Evolutionary conservation across 2,888 invertebrate genomes (phyloP).

Genomic region (Epicampocera succincta): DNA sequence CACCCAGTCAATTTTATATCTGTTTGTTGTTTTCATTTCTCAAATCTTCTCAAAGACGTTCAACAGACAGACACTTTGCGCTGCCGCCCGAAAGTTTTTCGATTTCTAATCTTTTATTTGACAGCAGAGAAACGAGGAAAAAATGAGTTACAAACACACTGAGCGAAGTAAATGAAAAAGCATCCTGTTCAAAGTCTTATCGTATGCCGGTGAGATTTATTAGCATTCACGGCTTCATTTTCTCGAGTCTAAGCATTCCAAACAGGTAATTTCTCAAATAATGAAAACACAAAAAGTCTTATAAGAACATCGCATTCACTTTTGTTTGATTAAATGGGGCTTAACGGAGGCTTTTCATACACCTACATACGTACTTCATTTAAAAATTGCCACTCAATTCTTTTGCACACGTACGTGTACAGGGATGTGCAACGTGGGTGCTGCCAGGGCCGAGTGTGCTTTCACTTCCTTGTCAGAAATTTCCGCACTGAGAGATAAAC

Average conservation of each 20-base stretch:
- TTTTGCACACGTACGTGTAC: slow-evolving; percentile 3
- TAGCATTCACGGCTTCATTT: slow-evolving; percentile 77
- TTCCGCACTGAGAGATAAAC: not conserved
- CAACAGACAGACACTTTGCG: slow-evolving; percentile 45
- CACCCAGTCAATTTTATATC: slow-evolving; percentile 51
- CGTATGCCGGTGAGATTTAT: slow-evolving; percentile 74
- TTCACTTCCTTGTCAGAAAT: not conserved
- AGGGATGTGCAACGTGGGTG: slow-evolving; percentile 21
- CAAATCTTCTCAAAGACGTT: slow-evolving; percentile 39
- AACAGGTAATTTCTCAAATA: slow-evolving; percentile 76
- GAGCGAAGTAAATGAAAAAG: slow-evolving; percentile 2
- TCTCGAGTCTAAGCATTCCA: slow-evolving; percentile 72
- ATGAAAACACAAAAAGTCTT: slow-evolving; percentile 4
- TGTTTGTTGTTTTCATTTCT: not conserved
- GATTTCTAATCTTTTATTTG: slow-evolving; percentile 33
- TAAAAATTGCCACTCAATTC: slow-evolving; percentile 31
- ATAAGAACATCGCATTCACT: slow-evolving; percentile 69
- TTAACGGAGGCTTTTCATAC: slow-evolving; percentile 72
- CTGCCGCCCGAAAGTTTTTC: slow-evolving; percentile 29
- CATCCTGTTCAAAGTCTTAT: slow-evolving; percentile 28
- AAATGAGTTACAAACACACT: not conserved
- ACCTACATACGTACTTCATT: not conserved
- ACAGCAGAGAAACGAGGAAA: not conserved
- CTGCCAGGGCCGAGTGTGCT: slow-evolving; percentile 7
- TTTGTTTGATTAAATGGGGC: slow-evolving; percentile 80